Conservation (phyloP, 2,797 vertebrate species). For the Scomberomorus guttatus region DNA sequence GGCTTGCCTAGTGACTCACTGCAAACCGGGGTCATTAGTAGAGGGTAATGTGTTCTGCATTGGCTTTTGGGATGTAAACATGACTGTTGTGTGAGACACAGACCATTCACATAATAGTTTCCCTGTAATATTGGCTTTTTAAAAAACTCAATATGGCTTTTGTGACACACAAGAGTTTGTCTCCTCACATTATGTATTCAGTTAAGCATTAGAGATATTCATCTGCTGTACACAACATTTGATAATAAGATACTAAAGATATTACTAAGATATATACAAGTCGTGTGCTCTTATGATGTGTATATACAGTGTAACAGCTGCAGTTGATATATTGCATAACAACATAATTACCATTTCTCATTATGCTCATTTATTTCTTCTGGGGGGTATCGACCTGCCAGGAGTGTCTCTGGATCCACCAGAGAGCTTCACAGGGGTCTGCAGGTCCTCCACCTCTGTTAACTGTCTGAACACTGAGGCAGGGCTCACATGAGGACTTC, state of each 20-base stretch:
- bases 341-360: background rate
- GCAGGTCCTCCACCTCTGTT: conserved; percentile 9
- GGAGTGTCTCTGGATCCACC: background rate
- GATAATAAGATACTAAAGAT: background rate
- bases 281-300: too few species aligned
- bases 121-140: background rate
- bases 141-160: background rate
- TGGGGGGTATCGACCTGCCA: background rate
- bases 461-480: background rate
- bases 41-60: too few species aligned
- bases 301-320: background rate
- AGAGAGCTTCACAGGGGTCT: background rate
- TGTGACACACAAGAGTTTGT: background rate
- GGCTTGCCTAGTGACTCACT: background rate
- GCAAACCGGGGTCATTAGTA: too few species aligned
- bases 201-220: background rate
- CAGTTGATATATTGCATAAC: background rate
- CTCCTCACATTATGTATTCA: background rate
- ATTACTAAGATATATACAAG: too few species aligned
- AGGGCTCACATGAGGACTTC: background rate
- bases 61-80: background rate
- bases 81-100: background rate
- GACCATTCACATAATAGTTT: background rate
- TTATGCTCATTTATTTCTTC: conserved; percentile 1
- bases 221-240: background rate